Evolutionary conservation across 2,797 vertebrate genomes (phyloP), one percentile per base, ranked within the genome.

Genomic region (Gymnodraco acuticeps): DNA sequence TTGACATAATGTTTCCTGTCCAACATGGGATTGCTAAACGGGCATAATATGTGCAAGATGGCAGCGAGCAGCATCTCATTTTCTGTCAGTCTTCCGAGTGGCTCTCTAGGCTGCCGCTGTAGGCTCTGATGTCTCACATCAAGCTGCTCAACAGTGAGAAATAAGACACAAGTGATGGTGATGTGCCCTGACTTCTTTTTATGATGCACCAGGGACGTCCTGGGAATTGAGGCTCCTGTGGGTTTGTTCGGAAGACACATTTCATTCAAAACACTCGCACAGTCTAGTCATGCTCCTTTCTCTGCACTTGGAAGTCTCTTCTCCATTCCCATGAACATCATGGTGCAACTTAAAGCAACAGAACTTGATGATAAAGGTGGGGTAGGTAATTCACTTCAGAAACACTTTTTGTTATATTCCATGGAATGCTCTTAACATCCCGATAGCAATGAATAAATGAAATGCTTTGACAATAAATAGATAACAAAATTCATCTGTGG

Each of bases 131-230:
- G 88, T 89, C 84, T 92, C 88, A 89, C 81, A 82, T 90, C 80
- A 79, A 60, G 73, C 84, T 69, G 82, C 82, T 81, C 80, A 91
- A 84, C 81, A 79, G 79, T 83, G 87, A 89, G 81, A 88, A 91
- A 89, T 81, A 86, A 86, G 79, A 89, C 84, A 84, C 80, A 82
- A 90, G 82, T 92, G 93, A 94, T 75, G 90, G 68, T 93, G 91
- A 94, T 93, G 84, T 80, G 87, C 75, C 82, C 88, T 87, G 93
- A 93, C 91, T 91, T 88, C 74, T 83, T 85, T 84, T 87, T 70
- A 89, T 91, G 88, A 93, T 88, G 70, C 91, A 89, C 84, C 76
- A 10, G 87, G 84, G 84, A 85, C 78, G 69, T 91, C 92, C 82
- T 85, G 88, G 86, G 88, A 89, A 83, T 86, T 58, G 65, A 84